phyloP scores from a whole-genome alignment of 2,888 invertebrate genomes.

The Pollenia amentaria region DNA sequence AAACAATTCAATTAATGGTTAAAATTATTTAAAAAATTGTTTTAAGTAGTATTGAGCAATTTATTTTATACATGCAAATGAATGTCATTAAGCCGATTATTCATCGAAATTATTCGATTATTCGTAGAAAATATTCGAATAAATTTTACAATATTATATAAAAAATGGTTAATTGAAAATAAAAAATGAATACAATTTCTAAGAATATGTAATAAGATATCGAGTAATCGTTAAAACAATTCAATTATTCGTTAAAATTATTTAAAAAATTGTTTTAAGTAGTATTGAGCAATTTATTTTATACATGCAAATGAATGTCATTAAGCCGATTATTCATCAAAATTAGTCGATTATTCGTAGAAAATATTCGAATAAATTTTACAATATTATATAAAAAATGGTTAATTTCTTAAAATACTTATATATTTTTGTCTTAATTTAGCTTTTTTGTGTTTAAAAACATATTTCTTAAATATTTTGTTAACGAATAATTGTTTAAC shows the following conservation, averaged over 20 bases:
- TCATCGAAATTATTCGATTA: neutral
- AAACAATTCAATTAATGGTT: neutral
- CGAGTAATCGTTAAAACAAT: too few relatives aligned
- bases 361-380: neutral
- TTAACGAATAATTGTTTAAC: too few relatives aligned
- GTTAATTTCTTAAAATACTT: too few relatives aligned
- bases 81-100: neutral
- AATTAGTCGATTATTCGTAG: neutral
- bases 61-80: too few relatives aligned
- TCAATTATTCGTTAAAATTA: neutral
- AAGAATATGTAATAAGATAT: too few relatives aligned
- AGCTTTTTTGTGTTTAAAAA: too few relatives aligned
- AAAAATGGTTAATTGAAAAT: too few relatives aligned
- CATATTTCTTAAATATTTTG: too few relatives aligned
- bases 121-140: neutral
- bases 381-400: too few relatives aligned
- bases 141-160: neutral
- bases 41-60: neutral
- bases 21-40: neutral
- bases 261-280: neutral
- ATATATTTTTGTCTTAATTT: too few relatives aligned
- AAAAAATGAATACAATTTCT: too few relatives aligned
- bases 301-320: too few relatives aligned
- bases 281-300: neutral
- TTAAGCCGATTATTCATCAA: neutral